phyloP scores from a whole-genome alignment of 2,797 vertebrate species.

The Poecilia wingei region DNA sequence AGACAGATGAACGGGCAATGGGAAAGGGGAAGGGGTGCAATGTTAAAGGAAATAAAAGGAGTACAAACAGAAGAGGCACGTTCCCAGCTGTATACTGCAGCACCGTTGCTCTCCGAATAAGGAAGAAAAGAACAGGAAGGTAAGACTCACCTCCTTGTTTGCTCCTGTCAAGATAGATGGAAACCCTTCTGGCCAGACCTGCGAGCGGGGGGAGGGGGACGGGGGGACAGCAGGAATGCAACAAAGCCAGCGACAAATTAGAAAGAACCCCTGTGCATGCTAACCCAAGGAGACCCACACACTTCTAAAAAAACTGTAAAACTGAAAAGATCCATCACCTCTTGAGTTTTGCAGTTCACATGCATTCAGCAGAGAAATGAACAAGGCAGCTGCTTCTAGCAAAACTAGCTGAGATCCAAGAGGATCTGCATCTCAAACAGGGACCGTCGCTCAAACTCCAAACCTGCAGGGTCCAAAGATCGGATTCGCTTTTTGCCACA shows the following conservation, averaged over 20 bases:
- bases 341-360: constrained; percentile 23
- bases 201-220: constrained; percentile 59
- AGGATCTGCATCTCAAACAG: constrained; percentile 34
- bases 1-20: constrained; percentile 29
- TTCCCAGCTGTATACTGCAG: constrained; percentile 32
- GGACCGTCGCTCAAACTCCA: neutral
- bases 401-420: constrained; percentile 21
- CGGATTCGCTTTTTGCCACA: constrained; percentile 14
- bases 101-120: constrained; percentile 24
- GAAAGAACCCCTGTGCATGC: constrained; percentile 53
- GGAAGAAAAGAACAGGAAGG: constrained; percentile 59
- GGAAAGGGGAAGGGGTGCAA: neutral
- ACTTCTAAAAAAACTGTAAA: constrained; percentile 5
- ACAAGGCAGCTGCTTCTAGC: constrained; percentile 60
- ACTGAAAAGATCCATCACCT: constrained; percentile 23
- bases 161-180: constrained; percentile 94
- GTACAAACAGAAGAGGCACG: constrained; percentile 10
- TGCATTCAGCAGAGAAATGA: constrained; percentile 54
- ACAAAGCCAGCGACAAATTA: constrained; percentile 76
- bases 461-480: constrained; percentile 18
- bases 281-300: constrained; percentile 39
- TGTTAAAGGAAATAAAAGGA: constrained; percentile 9
- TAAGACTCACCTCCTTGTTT: constrained; percentile 93
- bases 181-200: constrained; percentile 93
- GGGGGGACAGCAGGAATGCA: constrained; percentile 46